Conservation (phyloP, 2,113 vertebrate species). For the Protobothrops flavoviridis region DNA sequence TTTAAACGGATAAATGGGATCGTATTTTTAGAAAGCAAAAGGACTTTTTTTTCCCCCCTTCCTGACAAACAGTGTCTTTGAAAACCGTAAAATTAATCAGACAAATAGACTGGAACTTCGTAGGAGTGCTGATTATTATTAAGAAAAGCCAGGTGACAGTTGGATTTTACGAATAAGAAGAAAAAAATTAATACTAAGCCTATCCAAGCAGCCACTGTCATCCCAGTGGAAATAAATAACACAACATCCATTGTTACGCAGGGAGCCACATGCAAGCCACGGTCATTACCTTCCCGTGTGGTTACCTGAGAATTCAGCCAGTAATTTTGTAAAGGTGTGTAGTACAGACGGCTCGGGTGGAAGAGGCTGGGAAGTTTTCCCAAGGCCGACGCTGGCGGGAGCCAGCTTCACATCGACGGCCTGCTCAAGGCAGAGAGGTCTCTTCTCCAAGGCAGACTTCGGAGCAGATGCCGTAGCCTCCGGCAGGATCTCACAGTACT, state of each 20-base stretch:
- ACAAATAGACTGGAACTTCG: background rate
- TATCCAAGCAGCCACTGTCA: background rate
- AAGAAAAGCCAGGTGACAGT: no score
- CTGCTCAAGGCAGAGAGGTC: slow-evolving; percentile 9
- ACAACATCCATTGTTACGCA: no score
- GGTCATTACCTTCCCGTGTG: background rate
- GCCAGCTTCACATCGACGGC: slow-evolving; percentile 14
- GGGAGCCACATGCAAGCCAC: background rate
- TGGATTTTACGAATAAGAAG: background rate
- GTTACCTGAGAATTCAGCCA: slow-evolving; percentile 87
- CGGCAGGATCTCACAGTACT: background rate
- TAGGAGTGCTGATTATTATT: background rate
- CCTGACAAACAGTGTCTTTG: background rate
- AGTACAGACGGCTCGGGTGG: slow-evolving; percentile 50
- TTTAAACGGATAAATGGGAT: background rate
- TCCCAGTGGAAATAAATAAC: background rate
- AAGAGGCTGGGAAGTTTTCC: slow-evolving; percentile 9
- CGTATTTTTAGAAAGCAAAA: background rate
- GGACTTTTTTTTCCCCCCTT: no score
- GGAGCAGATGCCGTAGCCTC: background rate
- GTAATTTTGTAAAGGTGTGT: slow-evolving; percentile 79
- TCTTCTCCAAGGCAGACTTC: slow-evolving; percentile 36
- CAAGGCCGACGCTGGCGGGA: slow-evolving; percentile 23
- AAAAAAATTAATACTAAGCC: background rate
- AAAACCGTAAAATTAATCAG: background rate